phyloP scores from a whole-genome alignment of 1,140 invertebrate genomes.

The Sweltsa coloradensis region DNA sequence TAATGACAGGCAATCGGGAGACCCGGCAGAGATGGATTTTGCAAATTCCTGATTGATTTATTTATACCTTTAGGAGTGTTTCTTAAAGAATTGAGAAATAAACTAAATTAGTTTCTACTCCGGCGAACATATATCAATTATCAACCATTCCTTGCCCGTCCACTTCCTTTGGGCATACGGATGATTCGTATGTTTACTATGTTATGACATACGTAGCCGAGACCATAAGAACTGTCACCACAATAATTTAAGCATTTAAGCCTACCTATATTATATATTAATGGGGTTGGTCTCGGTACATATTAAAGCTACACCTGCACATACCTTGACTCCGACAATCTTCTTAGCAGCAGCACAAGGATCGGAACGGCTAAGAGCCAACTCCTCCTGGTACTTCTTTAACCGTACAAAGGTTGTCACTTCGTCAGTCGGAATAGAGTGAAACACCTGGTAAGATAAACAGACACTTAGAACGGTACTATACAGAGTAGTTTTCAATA shows the following conservation, averaged over 20 bases:
- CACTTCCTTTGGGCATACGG: constrained; percentile 5
- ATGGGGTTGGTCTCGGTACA: background rate
- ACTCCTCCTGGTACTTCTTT: constrained; percentile 54
- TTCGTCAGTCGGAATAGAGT: constrained; percentile 69
- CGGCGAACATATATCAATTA: constrained; percentile 11
- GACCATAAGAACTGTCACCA: constrained; percentile 7
- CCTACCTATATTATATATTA: constrained; percentile 1
- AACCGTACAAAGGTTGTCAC: constrained; percentile 62
- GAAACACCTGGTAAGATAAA: constrained; percentile 68
- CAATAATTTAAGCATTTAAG: constrained; percentile 6
- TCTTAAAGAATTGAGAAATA: too few relatives aligned
- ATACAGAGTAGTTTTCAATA: too few relatives aligned
- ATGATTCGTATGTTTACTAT: constrained; percentile 10
- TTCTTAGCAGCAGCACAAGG: constrained; percentile 52
- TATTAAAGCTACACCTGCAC: constrained; percentile 12
- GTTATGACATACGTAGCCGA: background rate
- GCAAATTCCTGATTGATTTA: too few relatives aligned
- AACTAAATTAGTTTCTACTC: too few relatives aligned
- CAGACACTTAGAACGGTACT: too few relatives aligned
- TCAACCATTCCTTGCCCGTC: background rate
- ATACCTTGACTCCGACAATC: constrained; percentile 55
- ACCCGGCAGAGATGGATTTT: too few relatives aligned
- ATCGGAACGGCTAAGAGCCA: constrained; percentile 49
- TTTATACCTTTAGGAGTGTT: too few relatives aligned
- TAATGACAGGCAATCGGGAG: too few relatives aligned